Percentiles rank a stretch among this genome's conserved stretches.
Evolutionary conservation across 2,888 invertebrate species (phyloP).

Genomic region (Thereva nobilitata): DNA sequence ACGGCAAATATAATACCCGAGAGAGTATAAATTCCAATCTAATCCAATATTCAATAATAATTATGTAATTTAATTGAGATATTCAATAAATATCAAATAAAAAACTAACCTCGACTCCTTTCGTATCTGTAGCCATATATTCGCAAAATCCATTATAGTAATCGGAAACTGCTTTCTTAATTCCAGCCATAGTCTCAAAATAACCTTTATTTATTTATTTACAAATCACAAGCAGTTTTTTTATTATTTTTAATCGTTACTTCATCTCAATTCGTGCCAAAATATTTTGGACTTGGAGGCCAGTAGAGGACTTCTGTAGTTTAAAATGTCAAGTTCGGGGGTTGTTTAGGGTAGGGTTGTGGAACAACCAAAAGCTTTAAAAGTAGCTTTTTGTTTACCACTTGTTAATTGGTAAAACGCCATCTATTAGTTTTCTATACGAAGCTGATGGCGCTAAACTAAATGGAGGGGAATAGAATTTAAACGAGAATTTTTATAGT

Average conservation of each 20-base stretch:
- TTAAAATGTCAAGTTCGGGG: conserved; percentile 2
- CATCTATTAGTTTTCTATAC: background rate
- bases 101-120: conserved; percentile 40
- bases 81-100: conserved; percentile 1
- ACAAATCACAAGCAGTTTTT: background rate
- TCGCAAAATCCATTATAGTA: conserved; percentile 37
- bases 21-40: conserved; percentile 40
- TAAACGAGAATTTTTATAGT: too few relatives aligned
- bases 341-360: background rate
- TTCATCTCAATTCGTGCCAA: conserved; percentile 18
- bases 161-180: conserved; percentile 4
- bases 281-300: conserved; percentile 20
- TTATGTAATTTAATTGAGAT: conserved; percentile 7
- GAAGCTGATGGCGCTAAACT: background rate
- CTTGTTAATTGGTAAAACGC: background rate
- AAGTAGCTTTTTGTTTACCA: too few relatives aligned
- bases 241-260: conserved; percentile 30
- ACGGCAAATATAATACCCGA: conserved; percentile 40
- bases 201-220: background rate
- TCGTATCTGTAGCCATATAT: conserved; percentile 41
- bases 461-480: background rate
- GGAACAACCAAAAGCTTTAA: background rate
- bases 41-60: background rate
- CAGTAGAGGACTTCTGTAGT: background rate
- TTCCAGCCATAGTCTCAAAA: conserved; percentile 8